Percentiles rank a stretch among this genome's conserved stretches.
These are phyloP conservation scores for Mechanitis messenoides DNA, from an alignment of 2,888 invertebrate genomes.

Conservation along the genomic window DNA sequence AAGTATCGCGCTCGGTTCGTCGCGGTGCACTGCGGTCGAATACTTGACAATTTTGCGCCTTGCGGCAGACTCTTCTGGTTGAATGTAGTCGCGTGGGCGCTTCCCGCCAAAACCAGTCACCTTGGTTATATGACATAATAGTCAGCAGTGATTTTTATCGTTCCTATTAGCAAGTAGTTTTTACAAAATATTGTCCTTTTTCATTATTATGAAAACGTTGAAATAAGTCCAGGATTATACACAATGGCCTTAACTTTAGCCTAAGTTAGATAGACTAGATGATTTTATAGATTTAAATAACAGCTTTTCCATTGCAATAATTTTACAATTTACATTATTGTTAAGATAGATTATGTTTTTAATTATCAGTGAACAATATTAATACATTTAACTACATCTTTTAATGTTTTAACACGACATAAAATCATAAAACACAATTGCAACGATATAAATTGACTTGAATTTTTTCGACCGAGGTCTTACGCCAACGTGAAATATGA, in stretches of 20 bases:
- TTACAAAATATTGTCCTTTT: constrained; percentile 11
- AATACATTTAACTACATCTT: neutral
- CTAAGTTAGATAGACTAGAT: too few species aligned
- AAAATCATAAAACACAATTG: constrained; percentile 6
- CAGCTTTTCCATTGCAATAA: too few species aligned
- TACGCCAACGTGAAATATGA: constrained; percentile 19
- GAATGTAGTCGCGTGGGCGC: constrained; percentile 47
- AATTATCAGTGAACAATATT: too few species aligned
- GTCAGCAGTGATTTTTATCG: constrained; percentile 30
- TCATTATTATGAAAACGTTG: too few species aligned
- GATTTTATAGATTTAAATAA: constrained; percentile 10
- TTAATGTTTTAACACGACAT: neutral
- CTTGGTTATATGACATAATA: constrained; percentile 56
- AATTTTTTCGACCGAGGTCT: constrained; percentile 16
- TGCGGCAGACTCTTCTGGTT: constrained; percentile 34
- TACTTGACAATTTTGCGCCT: constrained; percentile 37
- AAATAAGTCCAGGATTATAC: too few species aligned
- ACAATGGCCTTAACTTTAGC: too few species aligned
- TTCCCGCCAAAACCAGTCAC: constrained; percentile 71
- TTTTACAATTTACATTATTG: too few species aligned
- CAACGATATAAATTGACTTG: constrained; percentile 20
- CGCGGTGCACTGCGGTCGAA: constrained; percentile 75
- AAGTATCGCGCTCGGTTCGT: constrained; percentile 57
- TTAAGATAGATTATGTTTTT: too few species aligned
- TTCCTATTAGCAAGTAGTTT: constrained; percentile 14